phyloP scores from a whole-genome alignment of 2,113 vertebrate genomes.

The Polyodon spathula region DNA sequence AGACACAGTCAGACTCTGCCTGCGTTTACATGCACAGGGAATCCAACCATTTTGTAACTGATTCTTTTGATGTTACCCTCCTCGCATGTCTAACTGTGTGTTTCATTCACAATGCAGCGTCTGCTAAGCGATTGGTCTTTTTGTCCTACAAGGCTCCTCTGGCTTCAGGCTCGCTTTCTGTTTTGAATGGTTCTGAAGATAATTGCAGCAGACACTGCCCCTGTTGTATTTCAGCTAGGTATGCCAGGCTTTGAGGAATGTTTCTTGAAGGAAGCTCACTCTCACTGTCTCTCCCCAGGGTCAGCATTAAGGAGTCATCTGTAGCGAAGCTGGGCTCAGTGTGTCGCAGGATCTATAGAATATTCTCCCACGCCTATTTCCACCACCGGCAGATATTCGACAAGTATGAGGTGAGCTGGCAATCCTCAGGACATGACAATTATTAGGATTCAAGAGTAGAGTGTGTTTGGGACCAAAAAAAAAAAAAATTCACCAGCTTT shows the following conservation, averaged over 20 bases:
- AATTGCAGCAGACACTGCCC: too few species aligned
- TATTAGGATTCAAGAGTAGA: neutral
- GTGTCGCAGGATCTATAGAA: constrained; percentile 97
- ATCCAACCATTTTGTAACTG: too few species aligned
- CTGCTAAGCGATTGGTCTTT: too few species aligned
- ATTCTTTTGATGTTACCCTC: too few species aligned
- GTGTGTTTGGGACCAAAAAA: neutral
- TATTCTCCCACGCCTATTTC: constrained; percentile 98
- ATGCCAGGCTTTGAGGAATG: neutral
- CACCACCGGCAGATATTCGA: constrained; percentile 98
- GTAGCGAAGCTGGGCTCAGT: constrained; percentile 98
- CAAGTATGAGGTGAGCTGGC: constrained; percentile 84
- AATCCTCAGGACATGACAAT: neutral
- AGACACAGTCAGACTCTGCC: too few species aligned
- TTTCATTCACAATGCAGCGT: too few species aligned
- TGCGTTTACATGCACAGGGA: too few species aligned
- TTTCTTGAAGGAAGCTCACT: neutral
- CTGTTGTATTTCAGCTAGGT: too few species aligned
- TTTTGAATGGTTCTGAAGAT: too few species aligned
- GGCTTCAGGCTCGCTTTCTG: constrained; percentile 33
- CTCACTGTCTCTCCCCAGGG: constrained; percentile 51
- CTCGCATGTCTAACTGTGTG: too few species aligned
- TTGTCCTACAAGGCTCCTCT: constrained; percentile 22
- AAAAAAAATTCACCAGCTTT: too few species aligned
- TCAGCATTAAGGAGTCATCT: constrained; percentile 98